Evolutionary conservation across 2,888 invertebrate genomes (phyloP).

Genomic region (Brenthis daphne): DNA sequence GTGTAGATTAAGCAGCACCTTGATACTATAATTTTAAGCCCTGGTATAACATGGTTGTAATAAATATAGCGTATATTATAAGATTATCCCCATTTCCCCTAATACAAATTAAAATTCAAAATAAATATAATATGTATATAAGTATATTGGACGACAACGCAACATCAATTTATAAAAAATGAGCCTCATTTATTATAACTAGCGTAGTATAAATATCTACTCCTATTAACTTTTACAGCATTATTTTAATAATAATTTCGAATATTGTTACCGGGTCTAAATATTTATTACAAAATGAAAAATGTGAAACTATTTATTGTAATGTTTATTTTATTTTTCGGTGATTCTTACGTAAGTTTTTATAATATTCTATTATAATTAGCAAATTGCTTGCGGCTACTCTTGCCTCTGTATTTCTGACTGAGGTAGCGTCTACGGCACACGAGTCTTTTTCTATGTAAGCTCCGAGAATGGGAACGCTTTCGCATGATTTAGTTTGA

Average conservation of each 20-base stretch:
- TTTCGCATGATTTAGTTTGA: too few species aligned
- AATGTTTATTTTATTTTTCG: constrained; percentile 8
- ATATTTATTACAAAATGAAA: not conserved
- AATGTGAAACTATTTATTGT: constrained; percentile 1
- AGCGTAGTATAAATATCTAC: constrained; percentile 10
- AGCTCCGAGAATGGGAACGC: too few species aligned
- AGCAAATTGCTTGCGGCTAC: too few species aligned
- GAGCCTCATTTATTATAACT: constrained; percentile 3
- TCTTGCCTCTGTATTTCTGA: too few species aligned
- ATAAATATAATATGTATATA: too few species aligned
- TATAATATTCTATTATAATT: not conserved
- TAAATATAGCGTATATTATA: not conserved
- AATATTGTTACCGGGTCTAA: not conserved
- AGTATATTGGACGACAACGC: too few species aligned
- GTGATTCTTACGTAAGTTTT: constrained; percentile 16
- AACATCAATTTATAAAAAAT: too few species aligned
- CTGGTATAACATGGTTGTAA: not conserved
- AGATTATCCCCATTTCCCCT: not conserved
- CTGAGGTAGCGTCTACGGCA: too few species aligned
- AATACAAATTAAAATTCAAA: too few species aligned
- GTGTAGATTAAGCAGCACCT: too few species aligned
- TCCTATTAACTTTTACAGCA: not conserved
- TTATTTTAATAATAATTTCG: constrained; percentile 1
- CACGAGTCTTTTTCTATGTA: too few species aligned
- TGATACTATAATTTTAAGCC: not conserved